Percentiles rank a stretch among this genome's conserved stretches.
phyloP scores from a whole-genome alignment of 2,113 vertebrate species.

The Ammodytes dubius region DNA sequence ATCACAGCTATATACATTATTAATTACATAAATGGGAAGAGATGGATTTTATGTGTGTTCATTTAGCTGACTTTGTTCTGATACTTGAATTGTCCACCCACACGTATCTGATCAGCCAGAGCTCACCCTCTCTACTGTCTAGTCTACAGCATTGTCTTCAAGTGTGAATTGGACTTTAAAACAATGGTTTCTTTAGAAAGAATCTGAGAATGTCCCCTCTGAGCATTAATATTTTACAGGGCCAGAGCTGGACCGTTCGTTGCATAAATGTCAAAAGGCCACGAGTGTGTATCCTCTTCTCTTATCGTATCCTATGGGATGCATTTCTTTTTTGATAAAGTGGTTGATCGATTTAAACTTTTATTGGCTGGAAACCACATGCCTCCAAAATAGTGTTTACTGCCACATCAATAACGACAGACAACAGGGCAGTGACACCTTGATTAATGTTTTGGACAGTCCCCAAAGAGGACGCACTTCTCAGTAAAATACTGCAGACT shows the following conservation, averaged over 20 bases:
- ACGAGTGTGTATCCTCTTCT: neutral
- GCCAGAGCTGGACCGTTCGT: neutral
- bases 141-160: slow-evolving; percentile 1
- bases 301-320: no score
- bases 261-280: neutral
- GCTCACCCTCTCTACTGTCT: neutral
- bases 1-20: slow-evolving; percentile 2
- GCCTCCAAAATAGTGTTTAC: neutral
- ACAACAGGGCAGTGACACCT: neutral
- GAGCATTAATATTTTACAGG: neutral
- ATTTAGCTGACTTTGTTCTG: slow-evolving; percentile 49
- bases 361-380: neutral
- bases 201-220: neutral
- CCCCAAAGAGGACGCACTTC: neutral
- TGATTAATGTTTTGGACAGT: neutral
- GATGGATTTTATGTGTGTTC: slow-evolving; percentile 37
- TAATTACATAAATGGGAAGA: slow-evolving; percentile 16
- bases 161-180: slow-evolving; percentile 9
- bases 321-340: neutral
- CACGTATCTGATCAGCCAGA: slow-evolving; percentile 40
- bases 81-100: slow-evolving; percentile 42
- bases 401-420: neutral
- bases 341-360: neutral
- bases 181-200: neutral
- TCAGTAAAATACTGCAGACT: neutral